These are phyloP conservation scores for Etheostoma cragini DNA, from an alignment of 2,113 vertebrate species.

Conservation along the genomic window DNA sequence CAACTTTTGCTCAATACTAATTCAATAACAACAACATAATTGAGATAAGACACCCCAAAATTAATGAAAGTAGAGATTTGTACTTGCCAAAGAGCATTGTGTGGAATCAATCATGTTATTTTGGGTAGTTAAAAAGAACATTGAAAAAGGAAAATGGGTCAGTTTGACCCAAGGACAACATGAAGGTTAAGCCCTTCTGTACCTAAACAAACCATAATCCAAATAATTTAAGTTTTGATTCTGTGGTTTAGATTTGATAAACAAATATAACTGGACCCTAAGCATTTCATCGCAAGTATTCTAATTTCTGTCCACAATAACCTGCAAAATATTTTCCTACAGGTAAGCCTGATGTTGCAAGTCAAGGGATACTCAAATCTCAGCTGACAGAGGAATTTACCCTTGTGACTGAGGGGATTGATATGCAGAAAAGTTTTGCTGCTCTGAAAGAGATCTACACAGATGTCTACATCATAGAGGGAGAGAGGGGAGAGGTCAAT, in stretches of 20 bases:
- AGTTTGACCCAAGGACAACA: too few relatives aligned
- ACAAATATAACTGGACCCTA: not conserved
- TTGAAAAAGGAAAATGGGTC: too few relatives aligned
- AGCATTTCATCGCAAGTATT: not conserved
- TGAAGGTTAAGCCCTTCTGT: not conserved
- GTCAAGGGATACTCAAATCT: constrained; percentile 30
- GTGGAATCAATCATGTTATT: too few relatives aligned
- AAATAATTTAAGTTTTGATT: not conserved
- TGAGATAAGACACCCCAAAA: too few relatives aligned
- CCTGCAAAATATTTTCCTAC: not conserved
- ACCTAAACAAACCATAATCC: not conserved
- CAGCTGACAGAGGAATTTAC: constrained; percentile 34
- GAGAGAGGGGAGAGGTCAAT: constrained; percentile 30
- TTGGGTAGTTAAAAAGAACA: too few relatives aligned
- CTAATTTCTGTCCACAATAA: not conserved
- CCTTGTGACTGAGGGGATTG: constrained; percentile 38
- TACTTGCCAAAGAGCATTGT: too few relatives aligned
- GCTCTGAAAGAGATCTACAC: constrained; percentile 58
- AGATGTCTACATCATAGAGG: constrained; percentile 59
- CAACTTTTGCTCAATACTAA: too few relatives aligned
- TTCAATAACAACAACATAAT: too few relatives aligned
- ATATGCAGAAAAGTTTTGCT: constrained; percentile 22
- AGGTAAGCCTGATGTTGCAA: constrained; percentile 22
- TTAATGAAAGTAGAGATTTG: too few relatives aligned
- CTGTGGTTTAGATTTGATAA: not conserved